phyloP scores from a whole-genome alignment of 2,113 vertebrate genomes.

The Ptyas mucosa region DNA sequence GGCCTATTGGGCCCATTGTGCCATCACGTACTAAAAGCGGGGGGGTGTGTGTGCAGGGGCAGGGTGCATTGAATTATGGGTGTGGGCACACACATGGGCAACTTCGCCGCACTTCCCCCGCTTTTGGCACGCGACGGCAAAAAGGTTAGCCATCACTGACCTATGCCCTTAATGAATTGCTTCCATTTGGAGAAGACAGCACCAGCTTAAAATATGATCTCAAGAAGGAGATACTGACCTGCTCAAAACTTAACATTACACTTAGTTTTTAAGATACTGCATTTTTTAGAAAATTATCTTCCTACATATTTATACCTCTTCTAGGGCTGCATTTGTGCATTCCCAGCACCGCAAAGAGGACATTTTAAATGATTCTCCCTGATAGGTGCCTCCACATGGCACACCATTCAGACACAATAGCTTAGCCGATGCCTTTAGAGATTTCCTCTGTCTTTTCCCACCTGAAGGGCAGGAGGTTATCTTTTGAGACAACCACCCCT shows the following conservation, averaged over 20 bases:
- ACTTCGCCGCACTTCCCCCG: too few species aligned
- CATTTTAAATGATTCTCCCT: background rate
- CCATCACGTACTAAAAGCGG: too few species aligned
- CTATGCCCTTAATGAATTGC: background rate
- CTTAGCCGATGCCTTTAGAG: background rate
- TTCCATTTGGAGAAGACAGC: background rate
- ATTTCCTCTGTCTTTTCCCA: background rate
- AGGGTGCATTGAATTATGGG: too few species aligned
- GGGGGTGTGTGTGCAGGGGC: too few species aligned
- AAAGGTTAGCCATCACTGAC: too few species aligned
- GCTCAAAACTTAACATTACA: background rate
- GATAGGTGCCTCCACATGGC: background rate
- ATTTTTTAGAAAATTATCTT: background rate
- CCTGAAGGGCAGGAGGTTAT: background rate
- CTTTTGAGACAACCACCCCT: background rate
- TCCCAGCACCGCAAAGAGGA: background rate
- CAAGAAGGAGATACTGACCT: background rate
- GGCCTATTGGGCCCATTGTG: too few species aligned
- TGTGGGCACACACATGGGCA: too few species aligned
- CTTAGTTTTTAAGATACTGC: background rate
- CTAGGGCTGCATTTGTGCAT: background rate
- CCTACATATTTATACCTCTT: background rate
- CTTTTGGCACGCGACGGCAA: too few species aligned
- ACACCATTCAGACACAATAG: background rate
- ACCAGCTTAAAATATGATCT: background rate